phyloP scores from a whole-genome alignment of 2,888 invertebrate species.

The Xylota segnis region DNA sequence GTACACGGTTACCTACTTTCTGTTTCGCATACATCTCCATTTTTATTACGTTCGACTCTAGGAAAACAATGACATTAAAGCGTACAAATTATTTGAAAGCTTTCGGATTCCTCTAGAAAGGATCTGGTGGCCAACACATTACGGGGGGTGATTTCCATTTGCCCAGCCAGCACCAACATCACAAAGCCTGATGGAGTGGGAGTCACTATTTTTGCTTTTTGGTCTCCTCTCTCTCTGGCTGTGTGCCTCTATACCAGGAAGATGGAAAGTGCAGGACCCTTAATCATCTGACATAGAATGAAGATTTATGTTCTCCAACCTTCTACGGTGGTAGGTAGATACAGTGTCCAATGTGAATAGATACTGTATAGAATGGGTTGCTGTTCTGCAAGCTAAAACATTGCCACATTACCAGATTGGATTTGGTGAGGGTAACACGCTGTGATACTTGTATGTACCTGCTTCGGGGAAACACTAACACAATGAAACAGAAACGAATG shows the following conservation, averaged over 20 bases:
- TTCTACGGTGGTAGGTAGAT: slow-evolving; percentile 28
- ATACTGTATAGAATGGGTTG: slow-evolving; percentile 19
- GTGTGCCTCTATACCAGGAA: background rate
- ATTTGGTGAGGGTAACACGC: slow-evolving; percentile 33
- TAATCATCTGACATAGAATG: slow-evolving; percentile 71
- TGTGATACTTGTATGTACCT: slow-evolving; percentile 53
- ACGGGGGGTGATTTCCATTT: slow-evolving; percentile 50
- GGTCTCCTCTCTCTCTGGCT: slow-evolving; percentile 2
- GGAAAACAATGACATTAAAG: slow-evolving; percentile 75
- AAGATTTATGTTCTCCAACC: slow-evolving; percentile 71
- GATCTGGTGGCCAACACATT: slow-evolving; percentile 43
- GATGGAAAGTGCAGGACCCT: slow-evolving; percentile 52
- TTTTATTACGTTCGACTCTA: slow-evolving; percentile 65
- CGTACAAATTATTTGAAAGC: slow-evolving; percentile 75
- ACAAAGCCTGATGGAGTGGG: slow-evolving; percentile 17
- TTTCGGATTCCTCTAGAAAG: slow-evolving; percentile 56
- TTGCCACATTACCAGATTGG: slow-evolving; percentile 72
- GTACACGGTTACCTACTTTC: slow-evolving; percentile 46
- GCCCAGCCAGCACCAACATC: slow-evolving; percentile 4
- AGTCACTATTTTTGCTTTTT: slow-evolving; percentile 46
- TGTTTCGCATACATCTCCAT: slow-evolving; percentile 64
- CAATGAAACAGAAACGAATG: slow-evolving; percentile 4
- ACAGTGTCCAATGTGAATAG: slow-evolving; percentile 35
- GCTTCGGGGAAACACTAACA: slow-evolving; percentile 45
- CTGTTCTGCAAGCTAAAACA: slow-evolving; percentile 54